phyloP scores from a whole-genome alignment of 2,113 vertebrate genomes.

The Sula dactylatra region DNA sequence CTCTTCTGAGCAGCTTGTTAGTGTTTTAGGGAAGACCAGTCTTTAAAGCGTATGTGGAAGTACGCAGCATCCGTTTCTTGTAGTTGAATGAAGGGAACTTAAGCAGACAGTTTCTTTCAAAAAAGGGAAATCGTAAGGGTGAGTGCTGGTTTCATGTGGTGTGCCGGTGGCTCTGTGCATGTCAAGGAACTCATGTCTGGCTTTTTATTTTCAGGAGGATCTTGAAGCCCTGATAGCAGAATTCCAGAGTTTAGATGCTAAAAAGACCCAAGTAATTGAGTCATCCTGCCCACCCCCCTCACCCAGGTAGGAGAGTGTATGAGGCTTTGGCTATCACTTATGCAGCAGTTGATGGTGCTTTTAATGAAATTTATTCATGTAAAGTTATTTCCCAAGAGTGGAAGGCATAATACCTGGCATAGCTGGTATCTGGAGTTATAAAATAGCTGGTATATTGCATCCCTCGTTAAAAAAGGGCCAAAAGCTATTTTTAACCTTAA shows the following conservation, averaged over 20 bases:
- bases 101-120: too few species aligned
- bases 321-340: not conserved
- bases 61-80: not conserved
- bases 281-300: constrained; percentile 82
- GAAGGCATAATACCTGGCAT: not conserved
- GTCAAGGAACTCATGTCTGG: not conserved
- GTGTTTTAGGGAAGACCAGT: not conserved
- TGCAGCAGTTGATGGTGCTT: not conserved
- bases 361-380: not conserved
- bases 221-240: constrained; percentile 92
- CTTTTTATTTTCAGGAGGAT: constrained; percentile 82
- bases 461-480: not conserved
- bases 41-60: not conserved
- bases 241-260: constrained; percentile 90
- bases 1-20: not conserved
- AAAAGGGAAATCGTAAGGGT: accelerated
- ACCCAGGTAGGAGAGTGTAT: constrained; percentile 75
- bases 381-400: not conserved
- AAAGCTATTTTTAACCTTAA: not conserved
- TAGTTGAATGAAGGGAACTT: not conserved
- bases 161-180: not conserved
- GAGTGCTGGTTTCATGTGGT: not conserved
- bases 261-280: constrained; percentile 87
- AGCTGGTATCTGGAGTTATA: not conserved
- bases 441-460: not conserved